Evolutionary conservation across 1,140 invertebrate species (phyloP), one percentile per base, ranked within the genome.

Genomic region (Agrypnia vestita): DNA sequence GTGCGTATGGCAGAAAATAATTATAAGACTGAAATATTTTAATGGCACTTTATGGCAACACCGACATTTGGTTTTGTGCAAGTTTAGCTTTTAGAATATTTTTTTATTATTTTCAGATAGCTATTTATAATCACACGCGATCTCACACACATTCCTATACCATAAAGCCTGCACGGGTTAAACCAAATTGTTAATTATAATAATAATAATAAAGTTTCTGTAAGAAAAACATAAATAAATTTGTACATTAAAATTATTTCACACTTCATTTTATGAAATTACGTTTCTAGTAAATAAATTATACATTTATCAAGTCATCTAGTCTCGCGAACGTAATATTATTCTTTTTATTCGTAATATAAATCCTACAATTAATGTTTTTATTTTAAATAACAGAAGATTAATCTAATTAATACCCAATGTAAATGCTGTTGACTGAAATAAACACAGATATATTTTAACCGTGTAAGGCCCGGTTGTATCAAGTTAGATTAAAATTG

Each of bases 21-120:
- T 56, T n/a, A 56, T 56, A 9, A 17, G n/a, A 19, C 53, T 56
- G 15, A n/a, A 56, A 21, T 64, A 64, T 44, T 35, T 47, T 71
- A 73, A 73, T 73, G 71, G 71, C 71, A 73, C 71, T 53, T 55
- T 53, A 73, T 73, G 71, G 71, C 71, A 73, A 13, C 71, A 73
- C 25, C 17, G 71, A 73, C 47, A 55, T 53, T 73, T 55, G 71
- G 71, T 62, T 62, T 62, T 62, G 53, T 56, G 53, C 53, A 19
- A 56, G 15, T 56, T 15, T 15, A 56, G 53, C 53, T n/a, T 9
- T 56, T 56, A 56, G 53, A 56, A 56, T 15, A 56, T 15, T 17
- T 0, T 56, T 17, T 17, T 56, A 56, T 56, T n/a, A 56, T 55
- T 15, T 15, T 55, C 13, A 55, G 15, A 56, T 15, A 17, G 13